phyloP scores from a whole-genome alignment of 2,797 vertebrate genomes.

The Tapirus indicus region DNA sequence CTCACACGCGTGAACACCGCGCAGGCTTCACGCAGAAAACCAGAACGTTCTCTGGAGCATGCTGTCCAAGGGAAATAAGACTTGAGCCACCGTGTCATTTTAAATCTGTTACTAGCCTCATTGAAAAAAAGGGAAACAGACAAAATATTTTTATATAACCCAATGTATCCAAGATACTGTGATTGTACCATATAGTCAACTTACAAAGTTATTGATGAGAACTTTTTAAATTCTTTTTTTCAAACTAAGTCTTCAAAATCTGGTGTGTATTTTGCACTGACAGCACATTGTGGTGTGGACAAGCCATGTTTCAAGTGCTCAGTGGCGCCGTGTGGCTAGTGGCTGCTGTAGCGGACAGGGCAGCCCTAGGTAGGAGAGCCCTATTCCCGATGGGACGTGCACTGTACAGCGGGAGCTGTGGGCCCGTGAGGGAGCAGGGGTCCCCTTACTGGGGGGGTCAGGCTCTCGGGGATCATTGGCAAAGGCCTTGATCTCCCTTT shows the following conservation, averaged over 20 bases:
- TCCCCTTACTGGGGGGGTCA: neutral
- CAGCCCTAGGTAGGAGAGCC: neutral
- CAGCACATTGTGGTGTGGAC: fast-evolving
- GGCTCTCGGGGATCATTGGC: neutral
- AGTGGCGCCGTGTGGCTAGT: fast-evolving
- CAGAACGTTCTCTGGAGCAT: fast-evolving
- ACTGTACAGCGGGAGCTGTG: fast-evolving
- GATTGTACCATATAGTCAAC: neutral
- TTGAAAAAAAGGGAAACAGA: neutral
- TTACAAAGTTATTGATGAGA: neutral
- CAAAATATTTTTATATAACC: neutral
- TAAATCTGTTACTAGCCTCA: neutral
- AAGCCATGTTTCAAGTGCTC: neutral
- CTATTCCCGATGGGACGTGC: neutral
- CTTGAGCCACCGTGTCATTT: neutral
- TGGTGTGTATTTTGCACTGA: neutral
- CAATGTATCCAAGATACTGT: neutral
- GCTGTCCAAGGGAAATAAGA: neutral
- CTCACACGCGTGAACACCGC: fast-evolving
- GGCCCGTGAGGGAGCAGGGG: neutral
- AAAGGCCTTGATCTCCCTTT: neutral
- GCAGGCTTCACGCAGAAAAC: fast-evolving
- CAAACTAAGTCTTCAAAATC: neutral
- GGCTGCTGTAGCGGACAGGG: fast-evolving
- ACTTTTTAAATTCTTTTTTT: neutral